Percentiles rank a stretch among this genome's conserved stretches.
phyloP scores from a whole-genome alignment of 2,113 vertebrate species.

The Stictonetta naevosa region DNA sequence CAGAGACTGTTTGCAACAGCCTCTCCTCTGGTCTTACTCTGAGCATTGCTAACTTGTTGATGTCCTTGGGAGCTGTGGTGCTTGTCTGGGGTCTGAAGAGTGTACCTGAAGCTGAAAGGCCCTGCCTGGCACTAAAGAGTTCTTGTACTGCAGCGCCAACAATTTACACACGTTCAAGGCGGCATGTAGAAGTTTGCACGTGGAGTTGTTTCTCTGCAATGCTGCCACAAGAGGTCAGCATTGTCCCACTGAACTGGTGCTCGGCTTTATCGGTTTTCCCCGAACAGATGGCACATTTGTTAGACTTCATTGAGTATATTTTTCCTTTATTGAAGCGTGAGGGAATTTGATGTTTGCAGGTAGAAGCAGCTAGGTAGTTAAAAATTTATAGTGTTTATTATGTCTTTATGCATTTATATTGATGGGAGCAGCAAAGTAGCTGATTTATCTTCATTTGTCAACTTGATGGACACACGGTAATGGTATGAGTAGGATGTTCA shows the following conservation, averaged over 20 bases:
- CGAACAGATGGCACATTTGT: slow-evolving; percentile 65
- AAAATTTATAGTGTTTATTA: slow-evolving; percentile 59
- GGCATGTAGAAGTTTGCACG: too few species aligned
- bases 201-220: neutral
- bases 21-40: neutral
- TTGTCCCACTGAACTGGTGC: slow-evolving; percentile 3
- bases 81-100: neutral
- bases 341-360: slow-evolving; percentile 69
- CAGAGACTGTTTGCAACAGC: neutral
- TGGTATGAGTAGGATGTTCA: neutral
- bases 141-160: neutral
- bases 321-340: slow-evolving; percentile 63
- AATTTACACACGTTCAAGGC: rapidly evolving
- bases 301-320: slow-evolving; percentile 62
- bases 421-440: slow-evolving; percentile 22
- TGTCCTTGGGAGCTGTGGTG: neutral
- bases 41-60: rapidly evolving
- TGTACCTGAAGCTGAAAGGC: neutral
- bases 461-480: slow-evolving; percentile 43
- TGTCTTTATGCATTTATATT: slow-evolving; percentile 62
- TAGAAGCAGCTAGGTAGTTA: slow-evolving; percentile 46
- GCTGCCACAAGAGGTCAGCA: slow-evolving; percentile 62
- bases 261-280: neutral
- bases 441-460: slow-evolving; percentile 54
- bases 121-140: neutral